Conservation (phyloP, 2,797 vertebrate species). For the Enteromius treurensis region DNA sequence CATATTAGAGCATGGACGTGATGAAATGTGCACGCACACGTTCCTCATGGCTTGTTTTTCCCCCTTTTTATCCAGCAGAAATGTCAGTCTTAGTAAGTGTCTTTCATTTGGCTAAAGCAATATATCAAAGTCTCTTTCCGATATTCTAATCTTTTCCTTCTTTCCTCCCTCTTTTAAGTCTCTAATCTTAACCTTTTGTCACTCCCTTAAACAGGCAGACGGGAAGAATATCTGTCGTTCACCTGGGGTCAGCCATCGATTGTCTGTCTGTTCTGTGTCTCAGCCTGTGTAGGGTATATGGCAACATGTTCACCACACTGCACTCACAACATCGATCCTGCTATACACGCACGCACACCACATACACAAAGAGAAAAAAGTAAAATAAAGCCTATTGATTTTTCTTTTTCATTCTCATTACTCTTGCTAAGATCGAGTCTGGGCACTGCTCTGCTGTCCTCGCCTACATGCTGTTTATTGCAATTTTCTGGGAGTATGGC, state of each 20-base stretch:
- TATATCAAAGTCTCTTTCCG: slow-evolving; percentile 9
- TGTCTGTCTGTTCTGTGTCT: slow-evolving; percentile 42
- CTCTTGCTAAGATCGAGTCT: slow-evolving; percentile 3
- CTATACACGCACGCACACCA: slow-evolving; percentile 5
- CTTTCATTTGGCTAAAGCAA: background rate
- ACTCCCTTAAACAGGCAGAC: slow-evolving; percentile 38
- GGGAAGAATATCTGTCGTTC: slow-evolving; percentile 59
- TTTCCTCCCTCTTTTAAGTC: slow-evolving; percentile 10
- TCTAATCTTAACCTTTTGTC: slow-evolving; percentile 45
- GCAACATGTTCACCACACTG: slow-evolving; percentile 26
- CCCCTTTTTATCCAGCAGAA: background rate
- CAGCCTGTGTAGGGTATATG: slow-evolving; percentile 21
- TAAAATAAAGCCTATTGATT: slow-evolving; percentile 43
- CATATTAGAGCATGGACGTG: slow-evolving; percentile 16
- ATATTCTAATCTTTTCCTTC: background rate
- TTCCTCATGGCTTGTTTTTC: background rate
- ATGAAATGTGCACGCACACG: background rate
- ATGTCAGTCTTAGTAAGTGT: background rate
- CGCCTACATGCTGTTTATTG: background rate
- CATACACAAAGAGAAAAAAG: slow-evolving; percentile 20
- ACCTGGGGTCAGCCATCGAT: slow-evolving; percentile 56
- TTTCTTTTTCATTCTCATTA: slow-evolving; percentile 43
- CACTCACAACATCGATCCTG: slow-evolving; percentile 34
- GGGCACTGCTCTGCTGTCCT: background rate
- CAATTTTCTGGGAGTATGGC: background rate